Conservation (phyloP, 1,140 invertebrate species). For the Aphis craccivora region DNA sequence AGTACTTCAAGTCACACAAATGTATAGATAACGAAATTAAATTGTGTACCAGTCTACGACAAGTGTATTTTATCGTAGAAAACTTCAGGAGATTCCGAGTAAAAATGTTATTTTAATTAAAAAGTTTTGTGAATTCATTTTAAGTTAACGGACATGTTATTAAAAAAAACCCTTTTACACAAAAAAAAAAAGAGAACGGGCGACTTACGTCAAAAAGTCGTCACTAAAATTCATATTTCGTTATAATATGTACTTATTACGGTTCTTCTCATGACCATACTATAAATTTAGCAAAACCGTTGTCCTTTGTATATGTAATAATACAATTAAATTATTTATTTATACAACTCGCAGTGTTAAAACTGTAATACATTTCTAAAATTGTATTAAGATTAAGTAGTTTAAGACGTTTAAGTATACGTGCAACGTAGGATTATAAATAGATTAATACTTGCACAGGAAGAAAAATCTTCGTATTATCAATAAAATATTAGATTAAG, state of each 20-base stretch:
- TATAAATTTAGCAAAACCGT: background rate
- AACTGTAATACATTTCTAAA: background rate
- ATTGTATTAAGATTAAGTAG: too few relatives aligned
- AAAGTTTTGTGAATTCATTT: background rate
- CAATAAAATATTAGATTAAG: background rate
- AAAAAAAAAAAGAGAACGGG: background rate
- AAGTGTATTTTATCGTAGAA: background rate
- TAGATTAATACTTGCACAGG: too few relatives aligned
- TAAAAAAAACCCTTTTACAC: background rate
- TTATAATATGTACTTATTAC: background rate
- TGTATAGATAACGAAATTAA: background rate
- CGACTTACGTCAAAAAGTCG: background rate
- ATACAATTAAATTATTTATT: background rate
- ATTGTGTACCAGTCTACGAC: background rate
- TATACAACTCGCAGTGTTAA: background rate
- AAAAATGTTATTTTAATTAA: conserved; percentile 3
- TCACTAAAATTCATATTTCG: background rate
- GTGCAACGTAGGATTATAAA: too few relatives aligned
- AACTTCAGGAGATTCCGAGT: background rate
- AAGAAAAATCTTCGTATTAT: background rate
- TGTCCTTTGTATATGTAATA: background rate
- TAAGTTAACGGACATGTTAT: background rate
- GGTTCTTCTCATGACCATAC: background rate
- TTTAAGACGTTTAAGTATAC: background rate
- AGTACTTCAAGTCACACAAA: background rate